phyloP scores from a whole-genome alignment of 2,888 invertebrate species.

The Listrodromus nycthemerus region DNA sequence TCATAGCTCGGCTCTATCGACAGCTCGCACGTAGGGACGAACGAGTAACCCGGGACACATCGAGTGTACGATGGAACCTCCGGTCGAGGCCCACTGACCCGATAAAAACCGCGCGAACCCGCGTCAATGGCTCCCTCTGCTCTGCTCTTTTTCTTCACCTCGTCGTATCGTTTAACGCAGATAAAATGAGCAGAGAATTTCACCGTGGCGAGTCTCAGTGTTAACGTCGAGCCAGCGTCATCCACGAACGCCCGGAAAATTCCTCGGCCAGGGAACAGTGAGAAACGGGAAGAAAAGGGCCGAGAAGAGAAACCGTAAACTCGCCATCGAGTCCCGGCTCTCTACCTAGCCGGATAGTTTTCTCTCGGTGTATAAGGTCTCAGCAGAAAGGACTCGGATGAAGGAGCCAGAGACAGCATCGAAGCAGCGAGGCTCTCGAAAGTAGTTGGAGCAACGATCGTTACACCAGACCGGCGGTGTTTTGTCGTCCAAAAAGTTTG shows the following conservation, averaged over 20 bases:
- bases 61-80: neutral
- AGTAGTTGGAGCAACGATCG: constrained; percentile 54
- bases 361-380: constrained; percentile 1
- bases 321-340: constrained; percentile 37
- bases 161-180: neutral
- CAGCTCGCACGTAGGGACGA: constrained; percentile 31
- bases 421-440: constrained; percentile 41
- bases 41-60: constrained; percentile 3
- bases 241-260: neutral
- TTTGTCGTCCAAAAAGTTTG: constrained; percentile 54
- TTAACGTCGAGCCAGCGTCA: neutral
- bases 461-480: constrained; percentile 39
- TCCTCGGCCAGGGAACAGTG: constrained; percentile 38
- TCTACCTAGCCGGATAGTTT: neutral
- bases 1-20: constrained; percentile 58
- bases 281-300: constrained; percentile 49
- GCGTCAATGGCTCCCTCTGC: constrained; percentile 2
- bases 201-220: constrained; percentile 11
- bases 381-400: neutral
- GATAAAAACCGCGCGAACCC: constrained; percentile 29
- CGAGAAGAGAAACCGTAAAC: constrained; percentile 61
- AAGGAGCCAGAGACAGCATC: constrained; percentile 32
- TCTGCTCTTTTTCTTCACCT: neutral
- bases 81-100: constrained; percentile 40
- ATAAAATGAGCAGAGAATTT: constrained; percentile 12